phyloP scores from a whole-genome alignment of 2,113 vertebrate species.

The Spilogale gracilis region DNA sequence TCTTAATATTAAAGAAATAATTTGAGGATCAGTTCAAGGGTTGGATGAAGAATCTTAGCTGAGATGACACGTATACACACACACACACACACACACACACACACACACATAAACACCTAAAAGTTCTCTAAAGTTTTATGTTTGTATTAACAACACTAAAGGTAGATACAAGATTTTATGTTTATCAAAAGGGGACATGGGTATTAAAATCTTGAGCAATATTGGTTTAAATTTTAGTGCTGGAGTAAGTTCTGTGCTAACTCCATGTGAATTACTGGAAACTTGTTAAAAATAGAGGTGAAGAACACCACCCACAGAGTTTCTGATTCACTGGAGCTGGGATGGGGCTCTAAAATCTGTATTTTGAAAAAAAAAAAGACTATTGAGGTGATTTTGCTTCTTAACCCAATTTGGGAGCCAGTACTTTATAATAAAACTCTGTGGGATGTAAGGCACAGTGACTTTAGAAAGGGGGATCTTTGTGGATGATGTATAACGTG shows the following conservation, averaged over 20 bases:
- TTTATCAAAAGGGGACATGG: not conserved
- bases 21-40: not conserved
- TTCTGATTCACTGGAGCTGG: not conserved
- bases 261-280: not conserved
- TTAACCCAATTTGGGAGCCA: not conserved
- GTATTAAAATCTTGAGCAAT: not conserved
- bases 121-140: not conserved
- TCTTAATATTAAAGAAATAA: constrained; percentile 21
- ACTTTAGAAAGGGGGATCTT: not conserved
- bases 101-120: not conserved
- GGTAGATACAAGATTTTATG: not conserved
- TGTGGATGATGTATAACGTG: not conserved
- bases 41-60: not conserved
- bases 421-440: not conserved
- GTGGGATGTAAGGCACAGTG: not conserved
- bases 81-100: not conserved
- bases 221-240: not conserved
- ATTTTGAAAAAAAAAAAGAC: not conserved
- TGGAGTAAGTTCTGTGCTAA: not conserved
- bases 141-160: not conserved
- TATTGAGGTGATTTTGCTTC: not conserved
- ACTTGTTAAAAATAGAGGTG: not conserved
- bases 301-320: too few relatives aligned
- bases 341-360: not conserved
- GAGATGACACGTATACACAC: not conserved